Percentiles rank a stretch among this genome's conserved stretches.
phyloP scores from a whole-genome alignment of 2,797 vertebrate species.

The Ataeniobius toweri region DNA sequence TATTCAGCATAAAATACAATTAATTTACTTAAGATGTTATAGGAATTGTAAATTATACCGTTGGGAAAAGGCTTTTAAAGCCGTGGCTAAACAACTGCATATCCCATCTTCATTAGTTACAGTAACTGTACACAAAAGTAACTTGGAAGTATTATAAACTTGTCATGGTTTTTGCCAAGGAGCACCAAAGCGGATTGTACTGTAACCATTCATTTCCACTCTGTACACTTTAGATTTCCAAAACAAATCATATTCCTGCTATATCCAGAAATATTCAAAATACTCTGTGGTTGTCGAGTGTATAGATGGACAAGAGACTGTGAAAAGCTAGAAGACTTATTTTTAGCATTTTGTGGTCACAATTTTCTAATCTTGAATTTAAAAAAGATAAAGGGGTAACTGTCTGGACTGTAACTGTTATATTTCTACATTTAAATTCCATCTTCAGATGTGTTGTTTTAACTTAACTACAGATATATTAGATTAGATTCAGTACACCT shows the following conservation, averaged over 20 bases:
- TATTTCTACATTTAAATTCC: not conserved
- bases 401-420: too few species aligned
- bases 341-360: not conserved
- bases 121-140: not conserved
- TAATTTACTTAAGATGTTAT: not conserved
- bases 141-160: not conserved
- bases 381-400: not conserved
- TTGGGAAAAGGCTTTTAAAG: not conserved
- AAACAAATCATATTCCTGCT: not conserved
- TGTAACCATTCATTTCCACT: not conserved
- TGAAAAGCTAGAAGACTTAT: not conserved
- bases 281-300: not conserved
- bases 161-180: not conserved
- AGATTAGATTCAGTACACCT: not conserved
- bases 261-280: not conserved
- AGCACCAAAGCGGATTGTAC: not conserved
- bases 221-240: not conserved
- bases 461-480: not conserved
- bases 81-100: not conserved
- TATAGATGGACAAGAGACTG: not conserved
- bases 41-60: not conserved
- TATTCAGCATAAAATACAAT: not conserved
- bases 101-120: not conserved
- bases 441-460: not conserved
- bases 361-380: constrained; percentile 5